These are phyloP conservation scores for Ctenochaetus hawaiiensis DNA, from an alignment of 2,797 vertebrate genomes.

Conservation along the genomic window DNA sequence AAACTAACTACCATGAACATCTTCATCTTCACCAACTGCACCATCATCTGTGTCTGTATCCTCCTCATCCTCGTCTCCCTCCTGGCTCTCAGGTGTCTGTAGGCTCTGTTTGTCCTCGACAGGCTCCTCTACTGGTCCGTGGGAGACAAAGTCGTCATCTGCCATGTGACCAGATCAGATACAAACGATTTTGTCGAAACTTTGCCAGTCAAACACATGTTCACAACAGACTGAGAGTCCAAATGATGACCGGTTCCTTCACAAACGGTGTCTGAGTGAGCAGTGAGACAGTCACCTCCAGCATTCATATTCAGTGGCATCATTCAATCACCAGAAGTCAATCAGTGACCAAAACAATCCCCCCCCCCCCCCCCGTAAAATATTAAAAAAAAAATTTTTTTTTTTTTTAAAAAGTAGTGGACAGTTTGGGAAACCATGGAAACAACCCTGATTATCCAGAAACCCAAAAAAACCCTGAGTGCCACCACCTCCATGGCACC, in stretches of 20 bases:
- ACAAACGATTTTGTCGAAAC: conserved; percentile 48
- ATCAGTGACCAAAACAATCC: conserved; percentile 58
- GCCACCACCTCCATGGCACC: conserved; percentile 11
- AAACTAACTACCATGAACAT: conserved; percentile 74
- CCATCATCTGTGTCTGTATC: conserved; percentile 81
- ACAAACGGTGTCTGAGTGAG: conserved; percentile 51
- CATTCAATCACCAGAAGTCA: conserved; percentile 63
- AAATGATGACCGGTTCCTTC: conserved; percentile 42
- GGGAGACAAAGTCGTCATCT: conserved; percentile 66
- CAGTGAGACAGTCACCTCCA: conserved; percentile 55
- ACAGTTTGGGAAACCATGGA: conserved; percentile 56
- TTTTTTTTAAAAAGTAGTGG: conserved; percentile 64
- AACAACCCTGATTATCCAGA: conserved; percentile 44
- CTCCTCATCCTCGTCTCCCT: conserved; percentile 73
- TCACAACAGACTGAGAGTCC: conserved; percentile 38
- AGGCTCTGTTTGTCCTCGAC: conserved; percentile 61
- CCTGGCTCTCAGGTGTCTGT: conserved; percentile 57
- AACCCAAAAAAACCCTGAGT: conserved; percentile 25
- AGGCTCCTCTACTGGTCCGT: conserved; percentile 65
- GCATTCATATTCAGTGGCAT: conserved; percentile 48
- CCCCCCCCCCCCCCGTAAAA: too few species aligned
- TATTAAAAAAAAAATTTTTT: too few species aligned
- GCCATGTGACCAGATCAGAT: conserved; percentile 78
- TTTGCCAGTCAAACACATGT: conserved; percentile 48
- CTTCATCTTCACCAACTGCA: conserved; percentile 72